A percentile compares a stretch with the other conserved stretches of the same genome.
These are phyloP conservation scores for Psittacula derbiana DNA, from an alignment of 2,797 vertebrate species.

Conservation along the genomic window DNA sequence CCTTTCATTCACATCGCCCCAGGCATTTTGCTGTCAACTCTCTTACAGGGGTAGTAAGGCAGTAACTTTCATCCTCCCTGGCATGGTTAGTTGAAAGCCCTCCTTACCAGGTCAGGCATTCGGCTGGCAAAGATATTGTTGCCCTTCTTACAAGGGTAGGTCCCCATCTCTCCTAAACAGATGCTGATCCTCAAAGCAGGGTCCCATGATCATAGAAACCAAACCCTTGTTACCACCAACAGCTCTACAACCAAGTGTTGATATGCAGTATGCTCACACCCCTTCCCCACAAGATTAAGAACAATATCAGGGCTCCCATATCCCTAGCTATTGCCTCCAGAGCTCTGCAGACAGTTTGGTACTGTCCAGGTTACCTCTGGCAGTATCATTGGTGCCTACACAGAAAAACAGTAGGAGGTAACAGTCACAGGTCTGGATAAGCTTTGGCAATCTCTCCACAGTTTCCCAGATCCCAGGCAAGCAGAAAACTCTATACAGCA, in stretches of 20 bases:
- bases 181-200: background rate
- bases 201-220: background rate
- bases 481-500: background rate
- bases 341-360: background rate
- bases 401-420: background rate
- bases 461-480: background rate
- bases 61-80: background rate
- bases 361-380: background rate
- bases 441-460: background rate
- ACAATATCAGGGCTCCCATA: background rate
- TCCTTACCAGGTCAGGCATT: background rate
- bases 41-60: background rate
- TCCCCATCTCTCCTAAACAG: background rate
- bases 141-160: background rate
- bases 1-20: background rate
- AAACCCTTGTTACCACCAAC: background rate
- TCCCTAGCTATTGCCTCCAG: rapidly evolving
- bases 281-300: background rate
- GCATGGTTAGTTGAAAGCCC: background rate
- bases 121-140: background rate
- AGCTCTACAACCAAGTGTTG: background rate
- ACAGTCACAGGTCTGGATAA: background rate
- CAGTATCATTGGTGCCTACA: background rate
- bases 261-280: background rate
- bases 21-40: background rate